phyloP scores from a whole-genome alignment of 2,888 invertebrate genomes.

The Stenotaenia linearis region DNA sequence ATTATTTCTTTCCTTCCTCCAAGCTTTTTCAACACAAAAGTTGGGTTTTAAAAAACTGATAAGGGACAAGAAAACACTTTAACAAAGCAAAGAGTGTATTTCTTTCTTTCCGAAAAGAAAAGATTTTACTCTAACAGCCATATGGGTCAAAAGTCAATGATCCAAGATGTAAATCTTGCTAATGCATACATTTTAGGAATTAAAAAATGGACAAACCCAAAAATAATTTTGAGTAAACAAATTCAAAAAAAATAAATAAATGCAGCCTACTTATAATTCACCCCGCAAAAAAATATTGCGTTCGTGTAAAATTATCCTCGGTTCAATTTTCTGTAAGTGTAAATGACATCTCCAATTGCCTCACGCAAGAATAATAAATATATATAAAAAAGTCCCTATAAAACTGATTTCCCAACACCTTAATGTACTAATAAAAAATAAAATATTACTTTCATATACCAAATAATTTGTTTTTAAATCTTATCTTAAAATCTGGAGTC shows the following conservation, averaged over 20 bases:
- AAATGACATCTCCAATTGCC: background rate
- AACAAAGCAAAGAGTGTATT: background rate
- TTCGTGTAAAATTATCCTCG: background rate
- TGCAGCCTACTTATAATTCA: background rate
- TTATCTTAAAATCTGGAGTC: background rate
- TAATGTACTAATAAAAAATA: background rate
- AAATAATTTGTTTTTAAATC: too few species aligned
- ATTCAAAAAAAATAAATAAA: background rate
- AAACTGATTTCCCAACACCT: background rate
- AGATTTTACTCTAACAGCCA: background rate
- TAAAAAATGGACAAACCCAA: background rate
- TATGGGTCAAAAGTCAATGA: slow-evolving; percentile 11
- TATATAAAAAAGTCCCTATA: background rate
- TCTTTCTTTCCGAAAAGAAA: background rate
- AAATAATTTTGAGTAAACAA: background rate
- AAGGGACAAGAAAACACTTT: slow-evolving; percentile 15
- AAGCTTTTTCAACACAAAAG: slow-evolving; percentile 11
- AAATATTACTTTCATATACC: too few species aligned
- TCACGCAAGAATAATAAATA: background rate
- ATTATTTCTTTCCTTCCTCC: slow-evolving; percentile 11
- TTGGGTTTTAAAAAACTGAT: background rate
- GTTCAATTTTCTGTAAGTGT: background rate
- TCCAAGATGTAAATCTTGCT: background rate
- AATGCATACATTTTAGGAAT: background rate
- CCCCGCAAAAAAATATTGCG: background rate